Evolutionary conservation across 2,113 vertebrate species (phyloP).

Genomic region (Elanoides forficatus): DNA sequence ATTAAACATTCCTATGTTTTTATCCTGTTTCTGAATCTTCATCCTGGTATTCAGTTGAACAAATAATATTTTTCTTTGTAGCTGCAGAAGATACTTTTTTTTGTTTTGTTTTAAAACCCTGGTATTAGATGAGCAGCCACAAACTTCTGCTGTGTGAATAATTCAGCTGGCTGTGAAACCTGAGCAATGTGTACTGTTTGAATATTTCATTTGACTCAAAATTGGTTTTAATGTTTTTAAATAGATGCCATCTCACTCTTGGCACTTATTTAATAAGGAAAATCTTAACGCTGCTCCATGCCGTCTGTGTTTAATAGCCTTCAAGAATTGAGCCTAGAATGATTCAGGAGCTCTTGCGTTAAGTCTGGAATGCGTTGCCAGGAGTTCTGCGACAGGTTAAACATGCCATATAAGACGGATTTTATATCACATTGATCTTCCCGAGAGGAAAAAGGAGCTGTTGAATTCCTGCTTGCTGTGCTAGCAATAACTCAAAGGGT

Average conservation of each 20-base stretch:
- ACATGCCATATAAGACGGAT: neutral
- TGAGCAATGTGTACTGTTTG: accelerated
- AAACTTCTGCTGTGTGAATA: neutral
- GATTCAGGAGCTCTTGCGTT: neutral
- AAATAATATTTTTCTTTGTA: neutral
- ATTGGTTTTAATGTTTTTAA: neutral
- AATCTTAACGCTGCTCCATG: neutral
- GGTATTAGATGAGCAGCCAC: neutral
- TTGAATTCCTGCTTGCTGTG: neutral
- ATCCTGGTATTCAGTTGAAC: neutral
- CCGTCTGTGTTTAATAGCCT: neutral
- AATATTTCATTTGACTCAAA: neutral
- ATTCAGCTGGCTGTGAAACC: neutral
- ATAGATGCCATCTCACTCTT: neutral
- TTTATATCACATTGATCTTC: neutral
- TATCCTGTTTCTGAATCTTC: neutral
- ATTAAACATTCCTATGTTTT: neutral
- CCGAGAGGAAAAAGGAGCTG: neutral
- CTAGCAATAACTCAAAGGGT: neutral
- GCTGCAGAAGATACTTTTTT: neutral
- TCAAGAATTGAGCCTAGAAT: neutral
- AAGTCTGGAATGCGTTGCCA: neutral
- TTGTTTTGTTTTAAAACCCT: neutral
- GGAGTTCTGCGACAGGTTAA: neutral
- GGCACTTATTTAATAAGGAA: neutral